Evolutionary conservation across 2,888 invertebrate genomes (phyloP).

Genomic region (Pharmacophagus antenor): DNA sequence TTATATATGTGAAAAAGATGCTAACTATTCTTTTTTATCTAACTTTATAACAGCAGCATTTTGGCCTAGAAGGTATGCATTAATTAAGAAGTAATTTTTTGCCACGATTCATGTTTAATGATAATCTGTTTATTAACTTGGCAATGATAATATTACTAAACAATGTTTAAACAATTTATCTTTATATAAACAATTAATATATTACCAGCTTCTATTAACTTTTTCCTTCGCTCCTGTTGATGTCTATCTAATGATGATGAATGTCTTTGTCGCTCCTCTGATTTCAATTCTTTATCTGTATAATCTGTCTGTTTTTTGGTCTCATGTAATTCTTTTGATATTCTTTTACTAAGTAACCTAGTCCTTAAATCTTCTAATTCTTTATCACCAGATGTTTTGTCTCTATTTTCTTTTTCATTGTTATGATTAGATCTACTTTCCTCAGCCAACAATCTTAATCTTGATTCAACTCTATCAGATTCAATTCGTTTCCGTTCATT

Average conservation of each 20-base stretch:
- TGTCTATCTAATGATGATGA: conserved; percentile 65
- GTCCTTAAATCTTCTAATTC: conserved; percentile 89
- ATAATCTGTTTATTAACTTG: too few relatives aligned
- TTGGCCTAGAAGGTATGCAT: too few relatives aligned
- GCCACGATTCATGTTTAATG: too few relatives aligned
- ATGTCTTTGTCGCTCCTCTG: conserved; percentile 48
- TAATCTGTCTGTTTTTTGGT: conserved; percentile 66
- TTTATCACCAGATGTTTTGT: conserved; percentile 76
- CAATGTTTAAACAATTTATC: conserved; percentile 2
- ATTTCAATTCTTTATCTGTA: conserved; percentile 68
- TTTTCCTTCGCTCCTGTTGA: conserved; percentile 83
- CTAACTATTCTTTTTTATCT: too few relatives aligned
- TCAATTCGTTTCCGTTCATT: conserved; percentile 62
- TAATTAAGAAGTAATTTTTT: too few relatives aligned
- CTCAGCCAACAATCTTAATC: conserved; percentile 62
- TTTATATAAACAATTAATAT: conserved; percentile 8
- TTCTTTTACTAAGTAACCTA: conserved; percentile 85
- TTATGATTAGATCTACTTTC: conserved; percentile 61
- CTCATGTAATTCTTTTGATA: conserved; percentile 83
- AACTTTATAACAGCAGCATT: too few relatives aligned
- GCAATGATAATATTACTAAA: too few relatives aligned
- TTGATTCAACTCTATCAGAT: conserved; percentile 65
- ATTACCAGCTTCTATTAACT: conserved; percentile 85
- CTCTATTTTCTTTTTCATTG: conserved; percentile 75
- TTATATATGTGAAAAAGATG: too few relatives aligned